A percentile compares a stretch with the other conserved stretches of the same genome.
phyloP scores from a whole-genome alignment of 1,140 invertebrate genomes.

The Anastrepha obliqua region DNA sequence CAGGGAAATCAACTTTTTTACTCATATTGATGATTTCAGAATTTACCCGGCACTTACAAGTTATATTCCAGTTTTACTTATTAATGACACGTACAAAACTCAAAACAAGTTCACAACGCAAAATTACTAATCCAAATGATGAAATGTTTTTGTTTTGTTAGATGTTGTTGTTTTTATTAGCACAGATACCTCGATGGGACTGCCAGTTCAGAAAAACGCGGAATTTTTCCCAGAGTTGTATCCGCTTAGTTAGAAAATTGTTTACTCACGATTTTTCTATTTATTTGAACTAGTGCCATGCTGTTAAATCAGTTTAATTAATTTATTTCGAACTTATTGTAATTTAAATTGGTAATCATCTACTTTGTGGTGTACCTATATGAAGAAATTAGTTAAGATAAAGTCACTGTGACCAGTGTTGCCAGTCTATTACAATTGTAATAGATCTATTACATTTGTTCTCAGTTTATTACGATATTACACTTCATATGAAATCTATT shows the following conservation, averaged over 20 bases:
- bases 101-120: constrained; percentile 10
- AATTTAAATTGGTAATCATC: too few relatives aligned
- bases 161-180: background rate
- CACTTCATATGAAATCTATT: too few relatives aligned
- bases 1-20: constrained; percentile 49
- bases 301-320: too few relatives aligned
- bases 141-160: constrained; percentile 51
- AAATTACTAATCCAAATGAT: constrained; percentile 25
- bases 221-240: background rate
- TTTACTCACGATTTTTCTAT: too few relatives aligned
- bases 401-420: too few relatives aligned
- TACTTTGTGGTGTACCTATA: too few relatives aligned
- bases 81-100: background rate
- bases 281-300: too few relatives aligned
- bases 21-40: constrained; percentile 16
- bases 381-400: too few relatives aligned
- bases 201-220: background rate
- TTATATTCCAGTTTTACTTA: constrained; percentile 5
- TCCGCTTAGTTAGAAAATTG: background rate
- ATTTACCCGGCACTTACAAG: background rate
- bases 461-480: too few relatives aligned
- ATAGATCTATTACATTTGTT: too few relatives aligned
- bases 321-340: too few relatives aligned
- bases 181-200: background rate
- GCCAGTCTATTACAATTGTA: too few relatives aligned